These are phyloP conservation scores for Armadillidium nasatum DNA, from an alignment of 1,140 invertebrate genomes.

Conservation along the genomic window DNA sequence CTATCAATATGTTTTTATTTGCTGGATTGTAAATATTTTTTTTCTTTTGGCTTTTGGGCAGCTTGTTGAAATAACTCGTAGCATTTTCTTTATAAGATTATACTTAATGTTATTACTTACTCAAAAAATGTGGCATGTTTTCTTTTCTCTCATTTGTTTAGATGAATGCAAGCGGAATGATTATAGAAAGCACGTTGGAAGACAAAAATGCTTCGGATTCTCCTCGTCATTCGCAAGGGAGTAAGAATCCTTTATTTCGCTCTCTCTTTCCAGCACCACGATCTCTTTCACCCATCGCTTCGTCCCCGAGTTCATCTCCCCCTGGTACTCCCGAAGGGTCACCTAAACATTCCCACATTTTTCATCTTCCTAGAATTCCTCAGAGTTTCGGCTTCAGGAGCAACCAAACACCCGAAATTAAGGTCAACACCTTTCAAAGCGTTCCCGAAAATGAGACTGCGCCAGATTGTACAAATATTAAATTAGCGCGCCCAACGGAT, in stretches of 20 bases:
- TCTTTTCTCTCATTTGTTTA: conserved; percentile 39
- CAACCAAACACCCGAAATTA: not conserved
- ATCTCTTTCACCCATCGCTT: conserved; percentile 46
- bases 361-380: not conserved
- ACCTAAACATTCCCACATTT: conserved; percentile 37
- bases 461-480: not conserved
- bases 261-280: conserved; percentile 23
- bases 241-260: not conserved
- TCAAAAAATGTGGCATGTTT: too few relatives aligned
- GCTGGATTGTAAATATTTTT: too few relatives aligned
- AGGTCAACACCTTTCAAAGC: not conserved
- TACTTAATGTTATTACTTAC: too few relatives aligned
- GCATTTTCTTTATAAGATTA: too few relatives aligned
- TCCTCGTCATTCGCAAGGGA: not conserved
- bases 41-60: too few relatives aligned
- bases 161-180: conserved; percentile 65
- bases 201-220: not conserved
- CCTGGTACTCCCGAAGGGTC: conserved; percentile 29
- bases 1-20: too few relatives aligned
- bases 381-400: not conserved
- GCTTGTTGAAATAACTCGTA: too few relatives aligned
- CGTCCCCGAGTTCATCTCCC: conserved; percentile 44
- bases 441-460: not conserved
- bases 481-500: not conserved
- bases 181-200: conserved; percentile 32